These are phyloP conservation scores for Gephyroberyx darwinii DNA, from an alignment of 2,797 vertebrate species.

Conservation along the genomic window DNA sequence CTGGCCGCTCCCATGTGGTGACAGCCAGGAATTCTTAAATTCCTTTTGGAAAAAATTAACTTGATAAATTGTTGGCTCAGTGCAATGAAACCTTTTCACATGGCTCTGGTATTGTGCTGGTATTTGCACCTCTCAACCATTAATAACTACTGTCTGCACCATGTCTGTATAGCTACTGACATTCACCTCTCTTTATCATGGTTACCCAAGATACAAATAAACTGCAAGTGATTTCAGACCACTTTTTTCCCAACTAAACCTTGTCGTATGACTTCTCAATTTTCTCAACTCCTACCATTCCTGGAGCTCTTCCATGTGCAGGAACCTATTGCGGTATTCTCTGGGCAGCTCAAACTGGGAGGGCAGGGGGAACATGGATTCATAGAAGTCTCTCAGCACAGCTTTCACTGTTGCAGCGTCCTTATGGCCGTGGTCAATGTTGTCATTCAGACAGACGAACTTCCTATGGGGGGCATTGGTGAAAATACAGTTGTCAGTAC, in stretches of 20 bases:
- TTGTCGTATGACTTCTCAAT: neutral
- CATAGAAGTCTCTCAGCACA: conserved; percentile 96
- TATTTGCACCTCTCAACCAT: neutral
- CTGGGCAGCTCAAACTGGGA: conserved; percentile 96
- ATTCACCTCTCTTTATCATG: neutral
- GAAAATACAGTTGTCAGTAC: neutral
- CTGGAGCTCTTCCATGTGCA: conserved; percentile 94
- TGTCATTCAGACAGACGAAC: conserved; percentile 98
- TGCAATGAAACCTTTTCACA: neutral
- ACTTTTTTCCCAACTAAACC: too few species aligned
- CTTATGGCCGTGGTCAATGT: conserved; percentile 96
- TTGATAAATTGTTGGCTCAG: conserved; percentile 25
- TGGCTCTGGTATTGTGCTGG: neutral
- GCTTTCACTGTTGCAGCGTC: conserved; percentile 96
- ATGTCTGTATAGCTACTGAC: neutral
- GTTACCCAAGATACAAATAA: neutral
- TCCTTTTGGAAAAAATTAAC: neutral
- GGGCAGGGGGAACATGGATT: conserved; percentile 95
- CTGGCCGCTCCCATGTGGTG: conserved; percentile 8
- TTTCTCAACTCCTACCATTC: conserved; percentile 85
- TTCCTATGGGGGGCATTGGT: conserved; percentile 81
- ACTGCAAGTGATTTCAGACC: too few species aligned
- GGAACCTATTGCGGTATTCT: conserved; percentile 96
- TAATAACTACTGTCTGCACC: neutral
- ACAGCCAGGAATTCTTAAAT: conserved; percentile 48